These are phyloP conservation scores for Uria aalge DNA, from an alignment of 2,113 vertebrate species.

Conservation along the genomic window DNA sequence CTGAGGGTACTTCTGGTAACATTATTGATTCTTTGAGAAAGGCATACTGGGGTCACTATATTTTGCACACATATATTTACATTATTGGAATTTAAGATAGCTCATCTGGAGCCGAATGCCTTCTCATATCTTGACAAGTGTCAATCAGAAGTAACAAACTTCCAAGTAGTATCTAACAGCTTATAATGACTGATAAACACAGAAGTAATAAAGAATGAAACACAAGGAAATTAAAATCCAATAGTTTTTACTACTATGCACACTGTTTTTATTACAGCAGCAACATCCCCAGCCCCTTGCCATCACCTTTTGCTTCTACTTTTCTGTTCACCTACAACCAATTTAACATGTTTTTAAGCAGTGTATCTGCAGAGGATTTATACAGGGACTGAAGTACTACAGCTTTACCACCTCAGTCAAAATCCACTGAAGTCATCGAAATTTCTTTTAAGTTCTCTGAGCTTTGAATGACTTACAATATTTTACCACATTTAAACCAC, in stretches of 20 bases:
- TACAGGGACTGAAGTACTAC: neutral
- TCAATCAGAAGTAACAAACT: neutral
- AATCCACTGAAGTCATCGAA: neutral
- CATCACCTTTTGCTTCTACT: neutral
- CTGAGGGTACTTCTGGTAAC: slow-evolving; percentile 28
- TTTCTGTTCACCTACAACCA: neutral
- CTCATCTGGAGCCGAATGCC: neutral
- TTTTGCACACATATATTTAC: neutral
- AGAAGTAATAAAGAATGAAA: neutral
- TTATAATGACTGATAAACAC: neutral
- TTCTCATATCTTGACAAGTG: neutral
- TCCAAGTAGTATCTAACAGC: neutral
- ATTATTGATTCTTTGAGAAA: neutral
- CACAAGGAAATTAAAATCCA: neutral
- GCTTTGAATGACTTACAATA: neutral
- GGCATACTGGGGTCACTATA: neutral
- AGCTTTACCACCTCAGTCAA: neutral
- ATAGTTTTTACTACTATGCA: neutral
- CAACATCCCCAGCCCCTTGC: neutral
- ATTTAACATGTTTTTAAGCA: neutral
- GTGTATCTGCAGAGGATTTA: neutral
- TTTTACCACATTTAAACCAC: neutral
- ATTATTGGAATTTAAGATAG: neutral
- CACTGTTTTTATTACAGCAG: neutral
- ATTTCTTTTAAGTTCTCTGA: neutral